Conservation (phyloP, 2,888 invertebrate genomes). For the Branchinecta sandiegonensis region DNA sequence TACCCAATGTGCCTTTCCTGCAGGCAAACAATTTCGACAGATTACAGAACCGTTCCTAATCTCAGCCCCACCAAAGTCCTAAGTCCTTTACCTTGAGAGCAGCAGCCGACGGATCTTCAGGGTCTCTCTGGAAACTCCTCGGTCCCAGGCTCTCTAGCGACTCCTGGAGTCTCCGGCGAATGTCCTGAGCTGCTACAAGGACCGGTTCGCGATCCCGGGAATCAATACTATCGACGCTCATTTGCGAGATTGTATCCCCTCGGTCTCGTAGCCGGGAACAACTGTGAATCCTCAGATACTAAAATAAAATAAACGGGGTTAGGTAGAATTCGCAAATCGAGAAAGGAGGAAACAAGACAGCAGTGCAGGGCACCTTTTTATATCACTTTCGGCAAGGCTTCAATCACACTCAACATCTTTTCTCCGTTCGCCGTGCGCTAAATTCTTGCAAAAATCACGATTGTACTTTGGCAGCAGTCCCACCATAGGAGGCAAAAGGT, state of each 20-base stretch:
- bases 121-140: constrained; percentile 74
- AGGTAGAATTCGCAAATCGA: no score
- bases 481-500: no score
- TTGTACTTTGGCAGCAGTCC: no score
- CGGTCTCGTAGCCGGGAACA: constrained; percentile 26
- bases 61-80: no score
- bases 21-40: no score
- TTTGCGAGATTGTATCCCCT: constrained; percentile 74
- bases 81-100: constrained; percentile 51
- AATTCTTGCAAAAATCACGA: no score
- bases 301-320: background rate
- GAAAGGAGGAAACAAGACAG: no score
- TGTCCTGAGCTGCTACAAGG: constrained; percentile 69
- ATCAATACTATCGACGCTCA: constrained; percentile 70
- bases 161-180: constrained; percentile 64
- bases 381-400: background rate
- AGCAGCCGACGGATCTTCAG: constrained; percentile 94
- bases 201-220: constrained; percentile 47
- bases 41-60: no score
- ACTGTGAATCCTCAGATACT: background rate
- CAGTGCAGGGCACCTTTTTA: no score
- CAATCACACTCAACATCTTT: background rate
- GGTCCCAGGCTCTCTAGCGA: constrained; percentile 50
- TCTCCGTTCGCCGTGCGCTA: background rate
- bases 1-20: no score